phyloP scores from a whole-genome alignment of 1,140 invertebrate genomes.

The Lasaia peninsularis region DNA sequence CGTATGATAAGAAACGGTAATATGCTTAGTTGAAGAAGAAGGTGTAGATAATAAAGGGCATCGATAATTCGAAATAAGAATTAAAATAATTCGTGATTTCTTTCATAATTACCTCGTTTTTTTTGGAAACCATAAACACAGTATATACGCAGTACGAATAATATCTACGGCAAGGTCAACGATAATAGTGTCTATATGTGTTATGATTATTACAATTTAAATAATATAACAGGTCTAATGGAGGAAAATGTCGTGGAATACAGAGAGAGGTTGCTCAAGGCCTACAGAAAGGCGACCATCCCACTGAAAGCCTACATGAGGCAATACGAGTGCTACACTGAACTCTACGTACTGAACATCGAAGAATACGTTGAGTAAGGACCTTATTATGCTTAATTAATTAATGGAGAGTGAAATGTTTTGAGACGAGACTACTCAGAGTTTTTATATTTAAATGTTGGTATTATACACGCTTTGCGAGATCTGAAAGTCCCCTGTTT shows the following conservation, averaged over 20 bases:
- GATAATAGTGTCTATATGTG: background rate
- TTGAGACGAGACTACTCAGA: no score
- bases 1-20: no score
- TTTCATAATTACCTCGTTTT: no score
- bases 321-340: constrained; percentile 76
- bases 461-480: no score
- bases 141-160: background rate
- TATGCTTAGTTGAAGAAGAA: no score
- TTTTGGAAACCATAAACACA: background rate
- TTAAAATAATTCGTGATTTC: no score
- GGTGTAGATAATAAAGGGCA: no score
- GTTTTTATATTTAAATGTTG: no score
- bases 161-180: background rate
- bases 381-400: background rate
- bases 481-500: no score
- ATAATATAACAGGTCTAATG: constrained; percentile 61
- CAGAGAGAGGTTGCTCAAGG: constrained; percentile 71
- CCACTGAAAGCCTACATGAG: constrained; percentile 80
- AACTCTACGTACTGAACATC: constrained; percentile 76
- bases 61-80: no score
- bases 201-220: background rate
- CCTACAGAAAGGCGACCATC: constrained; percentile 81
- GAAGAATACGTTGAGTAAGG: constrained; percentile 80
- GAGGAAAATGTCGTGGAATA: constrained; percentile 78
- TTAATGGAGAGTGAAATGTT: background rate